Conservation (phyloP, 2,888 invertebrate species). For the Tenthredo amoena region DNA sequence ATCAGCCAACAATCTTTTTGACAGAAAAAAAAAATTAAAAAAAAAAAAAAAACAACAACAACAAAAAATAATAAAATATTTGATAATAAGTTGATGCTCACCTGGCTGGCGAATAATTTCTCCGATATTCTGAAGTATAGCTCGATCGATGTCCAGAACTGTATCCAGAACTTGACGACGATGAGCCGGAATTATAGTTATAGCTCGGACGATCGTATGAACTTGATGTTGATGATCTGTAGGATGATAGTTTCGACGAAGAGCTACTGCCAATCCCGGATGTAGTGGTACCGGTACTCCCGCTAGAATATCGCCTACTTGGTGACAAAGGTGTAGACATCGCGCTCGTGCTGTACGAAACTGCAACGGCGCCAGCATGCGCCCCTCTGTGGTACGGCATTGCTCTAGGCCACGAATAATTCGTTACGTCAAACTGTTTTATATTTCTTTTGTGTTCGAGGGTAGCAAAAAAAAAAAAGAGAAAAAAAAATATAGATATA, state of each 20-base stretch:
- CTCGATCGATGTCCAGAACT: slow-evolving; percentile 57
- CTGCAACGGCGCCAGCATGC: slow-evolving; percentile 74
- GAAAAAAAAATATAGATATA: neutral
- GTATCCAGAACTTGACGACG: slow-evolving; percentile 53
- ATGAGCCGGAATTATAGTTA: slow-evolving; percentile 57
- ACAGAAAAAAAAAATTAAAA: neutral
- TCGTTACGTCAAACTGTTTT: slow-evolving; percentile 24
- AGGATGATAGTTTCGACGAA: slow-evolving; percentile 66
- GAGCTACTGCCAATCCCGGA: slow-evolving; percentile 62
- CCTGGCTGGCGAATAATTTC: slow-evolving; percentile 55
- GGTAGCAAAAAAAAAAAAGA: neutral
- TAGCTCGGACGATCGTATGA: slow-evolving; percentile 62
- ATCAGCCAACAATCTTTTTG: neutral
- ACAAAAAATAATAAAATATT: neutral
- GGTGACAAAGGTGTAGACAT: slow-evolving; percentile 73
- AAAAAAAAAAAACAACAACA: neutral
- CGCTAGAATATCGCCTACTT: slow-evolving; percentile 69
- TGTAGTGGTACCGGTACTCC: slow-evolving; percentile 62
- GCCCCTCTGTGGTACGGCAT: slow-evolving; percentile 74
- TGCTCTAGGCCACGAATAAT: slow-evolving; percentile 56
- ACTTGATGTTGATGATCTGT: slow-evolving; percentile 62
- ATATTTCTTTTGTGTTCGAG: neutral
- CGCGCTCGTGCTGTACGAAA: slow-evolving; percentile 70
- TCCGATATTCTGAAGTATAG: slow-evolving; percentile 61
- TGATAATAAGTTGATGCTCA: neutral